A percentile compares a stretch with the other conserved stretches of the same genome.
Evolutionary conservation across 64 coral and sea anemone genomes (phyloP).

Genomic region (Stylophora pistillata): DNA sequence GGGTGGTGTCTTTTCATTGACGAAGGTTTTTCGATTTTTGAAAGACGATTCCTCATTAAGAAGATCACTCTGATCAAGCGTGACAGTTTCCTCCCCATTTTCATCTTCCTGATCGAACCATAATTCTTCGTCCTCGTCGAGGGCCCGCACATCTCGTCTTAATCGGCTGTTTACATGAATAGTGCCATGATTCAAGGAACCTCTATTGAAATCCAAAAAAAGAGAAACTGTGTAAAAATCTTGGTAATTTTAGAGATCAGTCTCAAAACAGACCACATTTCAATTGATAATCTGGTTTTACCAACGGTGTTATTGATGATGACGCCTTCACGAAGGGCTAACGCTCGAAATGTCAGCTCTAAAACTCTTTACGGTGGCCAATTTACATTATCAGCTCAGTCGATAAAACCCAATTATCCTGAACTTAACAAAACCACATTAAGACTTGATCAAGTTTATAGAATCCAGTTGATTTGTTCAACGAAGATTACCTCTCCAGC

Average conservation of each 20-base stretch:
- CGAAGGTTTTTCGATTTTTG: conserved; percentile 73
- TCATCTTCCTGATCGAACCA: conserved; percentile 98
- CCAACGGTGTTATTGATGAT: no score
- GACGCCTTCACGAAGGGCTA: no score
- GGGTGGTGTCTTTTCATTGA: conserved; percentile 33
- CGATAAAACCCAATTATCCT: background rate
- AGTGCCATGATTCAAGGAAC: conserved; percentile 75
- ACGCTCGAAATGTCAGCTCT: no score
- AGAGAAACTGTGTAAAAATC: no score
- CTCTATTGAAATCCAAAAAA: conserved; percentile 33
- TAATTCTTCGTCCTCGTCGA: conserved; percentile 91
- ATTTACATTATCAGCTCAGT: background rate
- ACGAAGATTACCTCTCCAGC: conserved; percentile 61
- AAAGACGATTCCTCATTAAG: conserved; percentile 48
- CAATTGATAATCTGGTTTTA: no score
- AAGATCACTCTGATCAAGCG: conserved; percentile 65
- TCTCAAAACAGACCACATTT: no score
- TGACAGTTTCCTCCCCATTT: conserved; percentile 73
- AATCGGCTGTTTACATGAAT: conserved; percentile 96
- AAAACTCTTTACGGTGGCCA: no score
- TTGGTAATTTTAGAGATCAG: no score
- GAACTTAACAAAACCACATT: background rate
- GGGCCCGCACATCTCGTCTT: conserved; percentile 82
- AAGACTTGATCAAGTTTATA: background rate
- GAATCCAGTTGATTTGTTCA: background rate